Base-by-base conservation (phyloP, 2,888 invertebrate species). In the Piscicola geometra region DNA sequence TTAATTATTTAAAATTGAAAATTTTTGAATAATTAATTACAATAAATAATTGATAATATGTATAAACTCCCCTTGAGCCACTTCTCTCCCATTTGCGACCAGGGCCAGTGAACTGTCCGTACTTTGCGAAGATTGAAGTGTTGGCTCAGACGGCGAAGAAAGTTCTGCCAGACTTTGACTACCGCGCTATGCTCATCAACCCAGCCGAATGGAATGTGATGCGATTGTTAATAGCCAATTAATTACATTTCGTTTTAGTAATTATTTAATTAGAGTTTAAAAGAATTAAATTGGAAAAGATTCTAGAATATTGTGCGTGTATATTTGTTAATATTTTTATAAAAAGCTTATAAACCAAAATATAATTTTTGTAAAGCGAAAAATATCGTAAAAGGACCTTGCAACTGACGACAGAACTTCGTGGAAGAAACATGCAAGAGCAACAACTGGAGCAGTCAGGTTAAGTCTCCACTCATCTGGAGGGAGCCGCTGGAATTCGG, bases 401-500 rank as follows among this genome's bases (percentile, higher is more conserved):
- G n/a, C n/a, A n/a, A n/a, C n/a, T n/a, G n/a, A n/a, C n/a, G n/a
- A n/a, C 28, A 84, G 84, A 76, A 77, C 36, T 85, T 84, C 84
- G 78, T 84, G 50, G 71, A 78, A 9, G 75, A 81, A 50, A 81
- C 81, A 0, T 85, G 85, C 72, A 75, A 79, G 21, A 79, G 81
- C 66, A 81, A 82, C 75, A 82, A 82, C 18, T 86, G 86, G 86
- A 76, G 78, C 1, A 52, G n/a, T 1, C 82, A 84, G 79, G 76
- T 75, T 0, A 82, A 80, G 75, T 86, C 86, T 0, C 86, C 86
- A 0, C 77, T 86, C 21, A 81, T 86, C 5, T 86, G 86, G 86
- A 79, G 86, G 66, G 86, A 86, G 78, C 79, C 86, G 66, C 81
- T 86, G 15, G 85, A 86, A 76, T 80, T 85, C 25, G 86, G 86